Evolutionary conservation across 2,797 vertebrate species (phyloP).

Genomic region (Galago senegalensis): DNA sequence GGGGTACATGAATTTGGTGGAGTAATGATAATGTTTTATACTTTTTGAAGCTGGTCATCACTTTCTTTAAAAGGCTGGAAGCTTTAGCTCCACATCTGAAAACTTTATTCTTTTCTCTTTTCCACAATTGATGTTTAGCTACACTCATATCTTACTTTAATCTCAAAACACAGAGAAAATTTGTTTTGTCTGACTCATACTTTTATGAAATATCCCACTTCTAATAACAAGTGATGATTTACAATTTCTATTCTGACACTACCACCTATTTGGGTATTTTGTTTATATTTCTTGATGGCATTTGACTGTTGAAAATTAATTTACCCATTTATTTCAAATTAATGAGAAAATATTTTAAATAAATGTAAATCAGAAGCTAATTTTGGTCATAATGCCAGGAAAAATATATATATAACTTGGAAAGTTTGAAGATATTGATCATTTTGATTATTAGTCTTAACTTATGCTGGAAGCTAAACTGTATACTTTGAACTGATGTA

Average conservation of each 20-base stretch:
- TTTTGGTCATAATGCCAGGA: slow-evolving; percentile 35
- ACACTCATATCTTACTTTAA: neutral
- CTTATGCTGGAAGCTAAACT: slow-evolving; percentile 27
- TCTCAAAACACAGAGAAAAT: slow-evolving; percentile 29
- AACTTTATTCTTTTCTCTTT: slow-evolving; percentile 20
- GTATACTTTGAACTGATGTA: neutral
- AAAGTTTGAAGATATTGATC: slow-evolving; percentile 36
- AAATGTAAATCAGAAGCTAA: slow-evolving; percentile 68
- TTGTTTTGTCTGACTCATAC: neutral
- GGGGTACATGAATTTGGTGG: neutral
- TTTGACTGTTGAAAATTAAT: slow-evolving; percentile 61
- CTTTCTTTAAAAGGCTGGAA: neutral
- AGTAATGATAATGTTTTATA: slow-evolving; percentile 46
- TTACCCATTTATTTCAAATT: slow-evolving; percentile 65
- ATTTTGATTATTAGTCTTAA: slow-evolving; percentile 56
- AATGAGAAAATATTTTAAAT: slow-evolving; percentile 26
- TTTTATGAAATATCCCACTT: slow-evolving; percentile 40
- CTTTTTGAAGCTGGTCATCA: slow-evolving; percentile 5
- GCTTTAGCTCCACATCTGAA: slow-evolving; percentile 6
- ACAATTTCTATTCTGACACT: slow-evolving; percentile 52
- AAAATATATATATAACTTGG: neutral
- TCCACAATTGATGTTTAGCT: neutral
- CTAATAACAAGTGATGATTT: slow-evolving; percentile 43
- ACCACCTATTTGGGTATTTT: slow-evolving; percentile 29
- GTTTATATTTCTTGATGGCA: slow-evolving; percentile 62